Evolutionary conservation across 2,888 invertebrate species (phyloP).

Genomic region (Polylopha cassiicola): DNA sequence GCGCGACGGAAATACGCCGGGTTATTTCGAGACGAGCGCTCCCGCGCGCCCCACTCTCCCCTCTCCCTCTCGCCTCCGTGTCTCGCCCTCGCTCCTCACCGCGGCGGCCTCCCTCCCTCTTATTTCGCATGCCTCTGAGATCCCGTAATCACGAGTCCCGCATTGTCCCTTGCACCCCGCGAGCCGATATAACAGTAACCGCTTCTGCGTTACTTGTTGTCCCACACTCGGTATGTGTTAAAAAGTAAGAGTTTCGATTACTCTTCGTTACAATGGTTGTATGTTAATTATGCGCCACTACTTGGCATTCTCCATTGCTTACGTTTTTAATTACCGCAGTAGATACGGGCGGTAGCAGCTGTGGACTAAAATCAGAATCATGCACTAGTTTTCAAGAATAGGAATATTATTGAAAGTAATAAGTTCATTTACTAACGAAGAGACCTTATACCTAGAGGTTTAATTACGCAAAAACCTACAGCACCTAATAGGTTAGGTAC

Average conservation of each 20-base stretch:
- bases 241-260: conserved; percentile 17
- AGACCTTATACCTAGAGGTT: too few relatives aligned
- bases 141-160: conserved; percentile 18
- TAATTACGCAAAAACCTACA: too few relatives aligned
- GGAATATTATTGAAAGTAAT: conserved; percentile 6
- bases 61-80: conserved; percentile 18
- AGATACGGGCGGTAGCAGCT: conserved; percentile 15
- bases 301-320: conserved; percentile 11
- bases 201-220: conserved; percentile 1
- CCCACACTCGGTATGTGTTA: conserved; percentile 3
- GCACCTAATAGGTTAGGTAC: too few relatives aligned
- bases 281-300: conserved; percentile 13
- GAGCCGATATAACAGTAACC: not conserved
- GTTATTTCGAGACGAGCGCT: conserved; percentile 69
- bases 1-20: conserved; percentile 69
- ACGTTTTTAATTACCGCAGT: conserved; percentile 16
- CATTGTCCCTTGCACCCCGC: conserved; percentile 1
- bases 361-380: conserved; percentile 15
- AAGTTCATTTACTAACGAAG: too few relatives aligned
- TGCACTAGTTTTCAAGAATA: conserved; percentile 17
- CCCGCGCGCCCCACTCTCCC: conserved; percentile 41
- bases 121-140: conserved; percentile 35
- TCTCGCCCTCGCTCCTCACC: conserved; percentile 18
- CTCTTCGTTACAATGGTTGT: conserved; percentile 8
- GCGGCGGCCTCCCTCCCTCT: conserved; percentile 28